Percentiles rank a stretch among this genome's conserved stretches.
Conservation (phyloP, 2,888 invertebrate genomes). For the Apamea sordens region DNA sequence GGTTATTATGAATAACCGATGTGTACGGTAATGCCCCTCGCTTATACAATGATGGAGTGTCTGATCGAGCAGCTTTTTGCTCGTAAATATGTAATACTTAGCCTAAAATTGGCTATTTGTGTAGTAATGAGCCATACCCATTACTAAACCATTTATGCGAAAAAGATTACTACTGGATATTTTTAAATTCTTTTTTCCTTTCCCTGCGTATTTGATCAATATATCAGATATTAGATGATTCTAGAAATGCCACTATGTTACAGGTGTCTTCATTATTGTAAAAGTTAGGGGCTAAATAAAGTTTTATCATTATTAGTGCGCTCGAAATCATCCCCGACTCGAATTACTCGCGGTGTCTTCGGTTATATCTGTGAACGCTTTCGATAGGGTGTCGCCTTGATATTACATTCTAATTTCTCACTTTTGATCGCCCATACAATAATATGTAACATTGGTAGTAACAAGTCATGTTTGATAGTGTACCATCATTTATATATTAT, state of each 20-base stretch:
- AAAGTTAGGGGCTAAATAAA: slow-evolving; percentile 19
- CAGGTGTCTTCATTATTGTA: slow-evolving; percentile 4
- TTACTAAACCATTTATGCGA: background rate
- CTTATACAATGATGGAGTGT: slow-evolving; percentile 27
- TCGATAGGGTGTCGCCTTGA: slow-evolving; percentile 52
- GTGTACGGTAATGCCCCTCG: slow-evolving; percentile 16
- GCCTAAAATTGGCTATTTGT: background rate
- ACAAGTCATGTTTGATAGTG: background rate
- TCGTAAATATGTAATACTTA: no score
- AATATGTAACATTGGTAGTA: slow-evolving; percentile 8
- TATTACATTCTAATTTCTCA: slow-evolving; percentile 44
- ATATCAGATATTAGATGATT: background rate
- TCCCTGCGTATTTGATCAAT: background rate
- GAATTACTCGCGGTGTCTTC: slow-evolving; percentile 27
- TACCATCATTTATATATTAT: background rate
- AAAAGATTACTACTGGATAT: background rate
- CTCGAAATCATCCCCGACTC: slow-evolving; percentile 32
- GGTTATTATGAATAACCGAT: slow-evolving; percentile 39
- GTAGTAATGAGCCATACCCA: background rate
- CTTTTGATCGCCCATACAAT: slow-evolving; percentile 29
- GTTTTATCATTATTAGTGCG: slow-evolving; percentile 25
- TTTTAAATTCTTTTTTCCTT: background rate
- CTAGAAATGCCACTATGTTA: background rate
- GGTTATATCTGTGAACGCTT: slow-evolving; percentile 49
- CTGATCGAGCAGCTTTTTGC: background rate